Evolutionary conservation across 2,797 vertebrate species (phyloP).

Genomic region (Esox masquinongy): DNA sequence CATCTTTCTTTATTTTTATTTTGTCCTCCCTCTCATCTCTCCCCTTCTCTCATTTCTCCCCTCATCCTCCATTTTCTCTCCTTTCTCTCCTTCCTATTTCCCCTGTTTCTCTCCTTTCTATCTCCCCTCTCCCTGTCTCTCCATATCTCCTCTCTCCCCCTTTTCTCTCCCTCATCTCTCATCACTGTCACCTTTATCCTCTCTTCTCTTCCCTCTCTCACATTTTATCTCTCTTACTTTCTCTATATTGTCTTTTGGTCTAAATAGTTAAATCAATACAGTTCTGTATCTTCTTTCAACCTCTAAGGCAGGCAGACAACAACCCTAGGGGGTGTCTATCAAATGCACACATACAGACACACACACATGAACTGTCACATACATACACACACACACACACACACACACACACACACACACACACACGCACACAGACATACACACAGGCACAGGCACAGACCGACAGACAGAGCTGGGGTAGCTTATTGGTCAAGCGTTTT

Average conservation of each 20-base stretch:
- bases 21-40: too few species aligned
- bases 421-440: slow-evolving; percentile 4
- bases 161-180: not conserved
- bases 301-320: not conserved
- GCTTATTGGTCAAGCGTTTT: too few species aligned
- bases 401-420: not conserved
- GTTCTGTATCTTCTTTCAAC: not conserved
- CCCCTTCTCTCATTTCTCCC: not conserved
- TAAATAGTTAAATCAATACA: not conserved
- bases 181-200: not conserved
- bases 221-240: not conserved
- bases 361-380: not conserved
- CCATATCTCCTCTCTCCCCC: not conserved
- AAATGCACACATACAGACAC: not conserved
- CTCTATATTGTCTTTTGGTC: not conserved
- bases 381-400: not conserved
- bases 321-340: not conserved
- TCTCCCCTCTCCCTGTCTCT: not conserved
- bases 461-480: not conserved
- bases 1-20: too few species aligned
- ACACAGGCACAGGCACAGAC: not conserved
- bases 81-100: not conserved
- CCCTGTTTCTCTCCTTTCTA: too few species aligned
- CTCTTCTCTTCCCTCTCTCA: not conserved
- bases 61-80: not conserved